phyloP scores from a whole-genome alignment of 2,113 vertebrate species.

The Grallaria varia region DNA sequence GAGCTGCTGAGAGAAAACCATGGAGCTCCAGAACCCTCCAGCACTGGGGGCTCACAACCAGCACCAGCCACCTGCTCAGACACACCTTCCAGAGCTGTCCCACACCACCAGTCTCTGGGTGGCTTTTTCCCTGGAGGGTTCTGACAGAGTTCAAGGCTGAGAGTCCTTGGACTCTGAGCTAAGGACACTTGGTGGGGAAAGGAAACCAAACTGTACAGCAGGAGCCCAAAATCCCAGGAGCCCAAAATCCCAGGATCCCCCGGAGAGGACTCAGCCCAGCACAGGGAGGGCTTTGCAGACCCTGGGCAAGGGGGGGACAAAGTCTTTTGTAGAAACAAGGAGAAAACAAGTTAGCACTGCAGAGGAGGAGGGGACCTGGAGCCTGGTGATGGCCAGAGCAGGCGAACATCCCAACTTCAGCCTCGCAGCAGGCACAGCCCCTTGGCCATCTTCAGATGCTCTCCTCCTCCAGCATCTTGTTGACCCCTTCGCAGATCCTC shows the following conservation, averaged over 20 bases:
- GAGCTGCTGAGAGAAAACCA: not conserved
- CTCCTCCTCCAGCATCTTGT: slow-evolving; percentile 90
- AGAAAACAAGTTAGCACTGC: not conserved
- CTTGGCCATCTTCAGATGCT: slow-evolving; percentile 76
- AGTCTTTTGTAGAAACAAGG: not conserved
- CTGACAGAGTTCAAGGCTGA: not conserved
- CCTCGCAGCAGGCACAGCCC: not conserved
- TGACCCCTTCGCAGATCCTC: slow-evolving; percentile 87
- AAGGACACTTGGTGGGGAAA: slow-evolving; percentile 46
- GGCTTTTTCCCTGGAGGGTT: not conserved
- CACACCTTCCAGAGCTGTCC: not conserved
- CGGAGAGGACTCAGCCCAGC: not conserved
- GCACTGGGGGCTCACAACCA: not conserved
- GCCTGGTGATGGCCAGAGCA: not conserved
- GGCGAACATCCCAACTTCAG: accelerated
- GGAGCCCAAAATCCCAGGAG: not conserved
- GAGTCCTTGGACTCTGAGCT: not conserved
- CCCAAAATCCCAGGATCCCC: not conserved
- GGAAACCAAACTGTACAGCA: not conserved
- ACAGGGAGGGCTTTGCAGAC: not conserved
- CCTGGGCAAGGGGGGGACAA: not conserved
- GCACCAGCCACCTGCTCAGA: not conserved
- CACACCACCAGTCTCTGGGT: not conserved
- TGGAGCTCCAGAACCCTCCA: accelerated
- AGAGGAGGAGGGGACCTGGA: not conserved